Percentiles rank a stretch among this genome's conserved stretches.
Evolutionary conservation across 2,888 invertebrate genomes (phyloP).

Genomic region (Megastigmus dorsalis): DNA sequence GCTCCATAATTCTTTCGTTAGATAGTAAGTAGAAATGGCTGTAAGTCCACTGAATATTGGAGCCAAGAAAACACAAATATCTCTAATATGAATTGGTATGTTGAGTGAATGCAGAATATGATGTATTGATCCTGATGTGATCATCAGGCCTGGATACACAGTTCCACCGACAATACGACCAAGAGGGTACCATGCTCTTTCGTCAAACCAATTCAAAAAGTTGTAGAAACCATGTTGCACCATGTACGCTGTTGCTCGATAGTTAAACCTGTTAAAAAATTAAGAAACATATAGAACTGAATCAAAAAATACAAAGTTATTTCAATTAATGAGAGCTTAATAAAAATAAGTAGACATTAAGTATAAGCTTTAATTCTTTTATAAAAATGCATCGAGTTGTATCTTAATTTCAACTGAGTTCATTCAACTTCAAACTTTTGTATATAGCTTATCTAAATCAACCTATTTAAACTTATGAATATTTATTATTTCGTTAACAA

Average conservation of each 20-base stretch:
- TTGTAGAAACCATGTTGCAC: constrained; percentile 99
- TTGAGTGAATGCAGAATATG: constrained; percentile 92
- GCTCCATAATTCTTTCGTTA: constrained; percentile 98
- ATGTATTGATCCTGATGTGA: constrained; percentile 98
- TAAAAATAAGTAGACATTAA: no score
- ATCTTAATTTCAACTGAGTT: no score
- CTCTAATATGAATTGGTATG: constrained; percentile 98
- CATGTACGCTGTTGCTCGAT: constrained; percentile 99
- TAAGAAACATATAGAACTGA: constrained; percentile 62
- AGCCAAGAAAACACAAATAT: constrained; percentile 98
- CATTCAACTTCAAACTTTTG: no score
- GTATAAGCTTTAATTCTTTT: no score
- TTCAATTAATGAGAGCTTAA: no score
- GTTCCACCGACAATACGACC: constrained; percentile 99
- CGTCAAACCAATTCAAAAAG: constrained; percentile 99
- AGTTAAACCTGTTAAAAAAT: constrained; percentile 99
- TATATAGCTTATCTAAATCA: no score
- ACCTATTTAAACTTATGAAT: no score
- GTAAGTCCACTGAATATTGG: constrained; percentile 99
- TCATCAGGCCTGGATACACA: constrained; percentile 99
- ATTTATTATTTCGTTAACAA: no score
- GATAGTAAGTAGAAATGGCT: constrained; percentile 96
- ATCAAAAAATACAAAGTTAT: no score
- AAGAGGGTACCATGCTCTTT: constrained; percentile 99
- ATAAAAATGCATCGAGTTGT: no score